Conservation (phyloP, 2,888 invertebrate species). For the Strigamia maritima region DNA sequence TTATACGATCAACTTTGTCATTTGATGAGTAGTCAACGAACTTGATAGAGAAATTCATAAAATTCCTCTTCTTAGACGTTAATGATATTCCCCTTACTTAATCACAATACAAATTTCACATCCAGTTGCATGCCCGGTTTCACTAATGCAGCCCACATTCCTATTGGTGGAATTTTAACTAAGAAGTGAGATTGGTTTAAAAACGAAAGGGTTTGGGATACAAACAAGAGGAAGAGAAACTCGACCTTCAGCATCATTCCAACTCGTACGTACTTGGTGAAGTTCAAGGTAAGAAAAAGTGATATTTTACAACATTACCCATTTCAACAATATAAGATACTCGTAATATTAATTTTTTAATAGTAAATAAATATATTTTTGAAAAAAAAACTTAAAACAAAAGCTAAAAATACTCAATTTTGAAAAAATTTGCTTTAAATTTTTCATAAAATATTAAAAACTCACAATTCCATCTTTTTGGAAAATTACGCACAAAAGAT, state of each 20-base stretch:
- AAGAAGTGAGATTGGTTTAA: background rate
- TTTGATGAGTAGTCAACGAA: conserved; percentile 24
- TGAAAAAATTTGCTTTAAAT: no score
- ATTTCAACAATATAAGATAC: no score
- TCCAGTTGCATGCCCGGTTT: background rate
- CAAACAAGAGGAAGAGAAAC: background rate
- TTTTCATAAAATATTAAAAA: no score
- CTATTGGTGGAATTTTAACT: conserved; percentile 14
- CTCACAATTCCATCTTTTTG: no score
- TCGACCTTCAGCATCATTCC: background rate
- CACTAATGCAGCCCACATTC: background rate
- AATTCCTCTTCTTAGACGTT: background rate
- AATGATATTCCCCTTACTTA: background rate
- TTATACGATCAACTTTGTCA: background rate
- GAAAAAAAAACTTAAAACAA: no score
- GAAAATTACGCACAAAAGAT: no score
- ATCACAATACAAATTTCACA: background rate
- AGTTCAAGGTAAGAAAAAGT: conserved; percentile 12
- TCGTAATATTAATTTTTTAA: background rate
- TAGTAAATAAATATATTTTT: no score
- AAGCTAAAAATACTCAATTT: no score
- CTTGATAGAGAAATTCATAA: background rate
- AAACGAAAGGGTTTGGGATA: background rate
- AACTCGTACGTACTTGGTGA: background rate
- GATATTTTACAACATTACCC: background rate